Conservation (phyloP, 2,797 vertebrate species). For the Diglossa cyanea region DNA sequence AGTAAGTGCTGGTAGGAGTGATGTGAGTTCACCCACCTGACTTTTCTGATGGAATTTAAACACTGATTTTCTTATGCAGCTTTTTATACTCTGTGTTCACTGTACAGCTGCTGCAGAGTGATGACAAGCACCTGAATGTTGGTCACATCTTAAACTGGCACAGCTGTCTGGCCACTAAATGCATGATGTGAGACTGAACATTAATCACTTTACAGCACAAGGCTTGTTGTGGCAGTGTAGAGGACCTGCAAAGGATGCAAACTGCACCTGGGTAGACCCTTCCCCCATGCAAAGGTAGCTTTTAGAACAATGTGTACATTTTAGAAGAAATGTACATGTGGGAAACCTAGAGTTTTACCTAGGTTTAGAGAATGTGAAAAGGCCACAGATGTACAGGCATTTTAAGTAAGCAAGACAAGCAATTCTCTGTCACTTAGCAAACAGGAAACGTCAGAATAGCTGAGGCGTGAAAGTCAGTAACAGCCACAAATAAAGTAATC, state of each 20-base stretch:
- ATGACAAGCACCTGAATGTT: not conserved
- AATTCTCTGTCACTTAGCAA: not conserved
- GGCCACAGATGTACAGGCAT: not conserved
- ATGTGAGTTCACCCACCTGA: not conserved
- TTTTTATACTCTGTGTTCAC: not conserved
- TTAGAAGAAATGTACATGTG: not conserved
- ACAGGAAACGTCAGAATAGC: constrained; percentile 31
- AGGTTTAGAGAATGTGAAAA: not conserved
- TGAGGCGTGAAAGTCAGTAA: constrained; percentile 28
- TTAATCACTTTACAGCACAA: not conserved
- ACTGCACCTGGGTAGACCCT: not conserved
- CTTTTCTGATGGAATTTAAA: not conserved
- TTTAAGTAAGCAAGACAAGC: not conserved
- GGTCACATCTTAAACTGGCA: not conserved
- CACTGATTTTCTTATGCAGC: not conserved
- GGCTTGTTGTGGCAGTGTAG: not conserved
- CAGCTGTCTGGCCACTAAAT: not conserved
- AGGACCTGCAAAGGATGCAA: not conserved
- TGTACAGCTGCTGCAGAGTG: not conserved
- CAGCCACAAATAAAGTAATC: not conserved
- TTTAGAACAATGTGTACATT: not conserved
- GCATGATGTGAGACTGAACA: not conserved
- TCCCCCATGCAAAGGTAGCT: not conserved
- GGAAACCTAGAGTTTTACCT: not conserved
- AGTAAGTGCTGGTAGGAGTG: not conserved